Evolutionary conservation across 1,140 invertebrate genomes (phyloP), one percentile per base, ranked within the genome.

Genomic region (Tribolium castaneum): DNA sequence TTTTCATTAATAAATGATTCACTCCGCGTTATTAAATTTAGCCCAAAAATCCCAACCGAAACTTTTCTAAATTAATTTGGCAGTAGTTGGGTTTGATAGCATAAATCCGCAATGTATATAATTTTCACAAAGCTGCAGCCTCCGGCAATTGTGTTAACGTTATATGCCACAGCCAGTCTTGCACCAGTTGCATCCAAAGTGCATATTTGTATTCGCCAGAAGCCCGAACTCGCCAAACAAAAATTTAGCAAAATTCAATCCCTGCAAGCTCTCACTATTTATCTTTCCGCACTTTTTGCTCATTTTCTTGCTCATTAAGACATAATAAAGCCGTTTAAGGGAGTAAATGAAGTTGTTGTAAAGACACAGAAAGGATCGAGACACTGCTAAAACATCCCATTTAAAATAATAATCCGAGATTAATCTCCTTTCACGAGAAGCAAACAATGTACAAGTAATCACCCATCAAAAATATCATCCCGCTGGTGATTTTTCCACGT

Each of bases 1-100:
- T 66, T 66, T 66, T 13, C 22, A 66, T 39, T 66, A 66, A 66
- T 66, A 66, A 66, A 66, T 66, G 30, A 66, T 66, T 66, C 59
- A 66, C 59, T 34, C 9, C 3, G 30, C 59, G 59, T 66, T 66
- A 66, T 35, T 66, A 35, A 66, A 35, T 66, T 66, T 66, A 25
- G n/a, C n/a, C 54, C 39, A 45, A 45, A 45, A 45, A 25, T 59
- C 9, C 52, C 7, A 13, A 16, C 12, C 16, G 52, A 54, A 59
- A 59, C 16, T 14, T 7, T 16, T 52, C 13, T 52, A 52, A 52
- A 52, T 14, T 19, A 52, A 52, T 14, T 52, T 9, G 5, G 39
- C 0, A 45, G 39, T 45, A 45, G n/a, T 45, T 10, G 9, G n/a
- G 7, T 45, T 45, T 45, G 39, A 9, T 45, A 45, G n/a, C 7